Evolutionary conservation across 2,113 vertebrate genomes (phyloP).

Genomic region (Hemibagrus wyckioides): DNA sequence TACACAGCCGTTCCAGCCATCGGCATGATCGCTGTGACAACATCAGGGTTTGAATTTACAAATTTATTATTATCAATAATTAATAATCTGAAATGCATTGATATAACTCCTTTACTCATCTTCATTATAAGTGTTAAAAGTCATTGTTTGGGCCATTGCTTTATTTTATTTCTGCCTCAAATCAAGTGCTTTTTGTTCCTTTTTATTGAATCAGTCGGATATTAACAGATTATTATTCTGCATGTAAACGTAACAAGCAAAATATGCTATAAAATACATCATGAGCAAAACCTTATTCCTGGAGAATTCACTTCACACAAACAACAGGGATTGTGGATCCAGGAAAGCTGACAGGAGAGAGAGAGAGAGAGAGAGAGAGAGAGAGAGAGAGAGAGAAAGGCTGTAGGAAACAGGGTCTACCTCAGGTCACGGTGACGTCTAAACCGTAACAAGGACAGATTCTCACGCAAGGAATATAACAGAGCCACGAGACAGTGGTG

Average conservation of each 20-base stretch:
- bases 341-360: not conserved
- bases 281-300: not conserved
- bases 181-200: not conserved
- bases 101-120: not conserved
- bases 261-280: not conserved
- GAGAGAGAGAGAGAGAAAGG: too few relatives aligned
- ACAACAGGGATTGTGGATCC: not conserved
- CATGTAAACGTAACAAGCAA: not conserved
- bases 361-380: too few relatives aligned
- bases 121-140: not conserved
- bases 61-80: too few relatives aligned
- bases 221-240: not conserved
- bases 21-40: too few relatives aligned
- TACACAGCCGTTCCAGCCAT: too few relatives aligned
- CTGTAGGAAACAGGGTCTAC: not conserved
- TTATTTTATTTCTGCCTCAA: not conserved
- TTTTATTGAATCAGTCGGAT: not conserved
- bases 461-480: not conserved
- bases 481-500: slow-evolving; percentile 4
- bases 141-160: not conserved
- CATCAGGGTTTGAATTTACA: too few relatives aligned
- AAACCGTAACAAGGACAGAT: not conserved
- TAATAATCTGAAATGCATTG: not conserved
- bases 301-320: not conserved
- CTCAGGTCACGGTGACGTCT: not conserved